Evolutionary conservation across 1,140 invertebrate genomes (phyloP).

Genomic region (Apocrypta bakeri): DNA sequence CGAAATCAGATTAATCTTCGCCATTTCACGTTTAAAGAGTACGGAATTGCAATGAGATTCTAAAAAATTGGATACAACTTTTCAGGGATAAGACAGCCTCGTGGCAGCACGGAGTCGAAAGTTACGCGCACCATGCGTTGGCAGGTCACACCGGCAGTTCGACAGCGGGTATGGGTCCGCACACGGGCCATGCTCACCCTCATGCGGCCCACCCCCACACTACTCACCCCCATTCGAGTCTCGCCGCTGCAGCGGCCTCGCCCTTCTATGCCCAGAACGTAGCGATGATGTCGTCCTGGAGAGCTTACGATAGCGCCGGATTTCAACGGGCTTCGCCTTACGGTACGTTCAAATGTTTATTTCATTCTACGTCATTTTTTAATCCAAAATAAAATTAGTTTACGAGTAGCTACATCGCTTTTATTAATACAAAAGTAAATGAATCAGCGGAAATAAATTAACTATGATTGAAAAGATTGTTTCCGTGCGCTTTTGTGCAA

Average conservation of each 20-base stretch:
- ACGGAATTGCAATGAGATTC: no score
- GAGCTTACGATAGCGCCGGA: conserved; percentile 83
- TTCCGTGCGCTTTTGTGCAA: no score
- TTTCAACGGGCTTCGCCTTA: conserved; percentile 85
- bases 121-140: conserved; percentile 71
- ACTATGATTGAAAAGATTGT: no score
- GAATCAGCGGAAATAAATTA: no score
- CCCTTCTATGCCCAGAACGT: conserved; percentile 83
- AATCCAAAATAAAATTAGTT: no score
- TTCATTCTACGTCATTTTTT: background rate
- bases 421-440: no score
- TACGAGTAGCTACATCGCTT: no score
- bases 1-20: no score
- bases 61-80: background rate
- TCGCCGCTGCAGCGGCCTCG: conserved; percentile 73
- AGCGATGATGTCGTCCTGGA: conserved; percentile 86
- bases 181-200: conserved; percentile 66
- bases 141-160: conserved; percentile 68
- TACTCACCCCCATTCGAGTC: conserved; percentile 68
- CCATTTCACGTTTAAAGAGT: no score
- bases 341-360: conserved; percentile 70
- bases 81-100: conserved; percentile 71
- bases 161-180: conserved; percentile 66
- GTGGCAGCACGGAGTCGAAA: conserved; percentile 73
- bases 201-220: conserved; percentile 70